phyloP scores from a whole-genome alignment of 1,140 invertebrate genomes.

The Magallana ariakensis region DNA sequence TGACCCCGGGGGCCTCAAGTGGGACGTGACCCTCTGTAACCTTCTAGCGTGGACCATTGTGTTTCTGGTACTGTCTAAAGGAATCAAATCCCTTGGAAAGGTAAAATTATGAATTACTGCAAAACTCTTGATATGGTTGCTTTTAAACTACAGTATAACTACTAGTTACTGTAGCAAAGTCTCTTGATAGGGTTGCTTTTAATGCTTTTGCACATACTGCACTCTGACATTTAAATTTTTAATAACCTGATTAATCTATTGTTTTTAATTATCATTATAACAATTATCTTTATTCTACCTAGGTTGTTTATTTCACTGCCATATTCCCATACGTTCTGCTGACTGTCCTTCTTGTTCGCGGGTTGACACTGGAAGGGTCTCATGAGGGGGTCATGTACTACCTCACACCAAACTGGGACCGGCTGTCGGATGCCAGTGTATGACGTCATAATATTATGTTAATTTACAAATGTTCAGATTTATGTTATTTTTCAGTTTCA shows the following conservation, averaged over 20 bases:
- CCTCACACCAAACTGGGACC: constrained; percentile 83
- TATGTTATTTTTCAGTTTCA: too few relatives aligned
- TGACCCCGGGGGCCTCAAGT: constrained; percentile 91
- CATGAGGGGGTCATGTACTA: constrained; percentile 90
- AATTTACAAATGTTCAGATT: too few relatives aligned
- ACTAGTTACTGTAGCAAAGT: too few relatives aligned
- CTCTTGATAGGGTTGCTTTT: too few relatives aligned
- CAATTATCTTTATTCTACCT: background rate
- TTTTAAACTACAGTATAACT: too few relatives aligned
- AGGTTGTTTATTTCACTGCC: constrained; percentile 81
- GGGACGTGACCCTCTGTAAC: constrained; percentile 94
- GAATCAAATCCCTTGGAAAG: constrained; percentile 96
- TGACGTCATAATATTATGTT: constrained; percentile 44
- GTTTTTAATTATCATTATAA: background rate
- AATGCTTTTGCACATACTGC: too few relatives aligned
- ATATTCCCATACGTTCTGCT: constrained; percentile 79
- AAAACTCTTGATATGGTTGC: too few relatives aligned
- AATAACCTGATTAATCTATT: too few relatives aligned
- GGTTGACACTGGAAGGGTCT: constrained; percentile 87
- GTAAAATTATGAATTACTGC: constrained; percentile 68
- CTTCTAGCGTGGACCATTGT: constrained; percentile 96
- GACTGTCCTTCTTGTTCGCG: constrained; percentile 75
- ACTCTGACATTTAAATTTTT: too few relatives aligned
- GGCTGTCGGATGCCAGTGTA: constrained; percentile 66
- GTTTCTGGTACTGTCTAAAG: constrained; percentile 98